Evolutionary conservation across 2,113 vertebrate species (phyloP).

Genomic region (mouse (Mus musculus)): DNA sequence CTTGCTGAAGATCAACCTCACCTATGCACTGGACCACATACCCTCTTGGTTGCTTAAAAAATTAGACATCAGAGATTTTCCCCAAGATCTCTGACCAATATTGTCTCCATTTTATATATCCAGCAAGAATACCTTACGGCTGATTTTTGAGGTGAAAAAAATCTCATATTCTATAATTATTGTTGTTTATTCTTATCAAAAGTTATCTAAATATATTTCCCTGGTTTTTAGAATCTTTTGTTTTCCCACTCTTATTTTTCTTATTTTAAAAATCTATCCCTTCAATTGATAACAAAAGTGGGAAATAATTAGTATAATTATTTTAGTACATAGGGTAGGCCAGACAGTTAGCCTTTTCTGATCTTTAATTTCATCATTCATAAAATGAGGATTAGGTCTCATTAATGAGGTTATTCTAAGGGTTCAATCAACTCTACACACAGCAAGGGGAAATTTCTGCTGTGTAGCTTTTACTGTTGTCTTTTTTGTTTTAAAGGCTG

Average conservation of each 20-base stretch:
- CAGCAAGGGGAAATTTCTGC: not conserved
- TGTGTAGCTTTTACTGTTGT: not conserved
- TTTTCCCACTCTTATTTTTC: not conserved
- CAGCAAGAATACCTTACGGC: not conserved
- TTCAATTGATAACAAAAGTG: not conserved
- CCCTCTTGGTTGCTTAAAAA: not conserved
- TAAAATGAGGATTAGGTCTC: not conserved
- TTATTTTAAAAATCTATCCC: not conserved
- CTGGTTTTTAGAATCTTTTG: not conserved
- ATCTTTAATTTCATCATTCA: not conserved
- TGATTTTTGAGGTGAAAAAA: not conserved
- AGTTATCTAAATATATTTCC: not conserved
- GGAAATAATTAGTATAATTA: not conserved
- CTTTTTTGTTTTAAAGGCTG: conserved; percentile 29
- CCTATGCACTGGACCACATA: not conserved
- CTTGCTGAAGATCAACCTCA: not conserved
- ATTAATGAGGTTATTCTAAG: not conserved
- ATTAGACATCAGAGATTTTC: not conserved
- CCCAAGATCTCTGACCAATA: not conserved
- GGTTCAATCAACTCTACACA: not conserved
- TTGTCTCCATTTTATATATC: not conserved
- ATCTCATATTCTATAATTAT: not conserved
- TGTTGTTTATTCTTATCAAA: not conserved
- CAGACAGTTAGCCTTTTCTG: not conserved
- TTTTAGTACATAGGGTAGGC: not conserved